Percentiles rank a stretch among this genome's conserved stretches.
Conservation (phyloP, 2,113 vertebrate species). For the Hylia prasina region DNA sequence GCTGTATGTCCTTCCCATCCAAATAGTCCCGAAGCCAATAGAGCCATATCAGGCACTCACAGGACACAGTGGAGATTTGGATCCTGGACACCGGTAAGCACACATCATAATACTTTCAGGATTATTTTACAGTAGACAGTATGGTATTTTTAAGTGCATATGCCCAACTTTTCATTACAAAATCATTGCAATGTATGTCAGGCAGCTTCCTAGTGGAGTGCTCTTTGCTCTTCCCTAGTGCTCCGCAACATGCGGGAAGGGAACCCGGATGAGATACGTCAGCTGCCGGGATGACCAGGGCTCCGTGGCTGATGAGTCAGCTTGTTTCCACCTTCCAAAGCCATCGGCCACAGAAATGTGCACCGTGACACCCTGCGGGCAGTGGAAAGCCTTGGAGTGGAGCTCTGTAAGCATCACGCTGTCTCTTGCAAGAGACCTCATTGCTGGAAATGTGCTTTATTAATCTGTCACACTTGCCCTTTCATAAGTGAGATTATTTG, state of each 20-base stretch:
- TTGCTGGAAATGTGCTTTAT: background rate
- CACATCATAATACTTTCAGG: background rate
- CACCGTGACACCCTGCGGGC: constrained; percentile 85
- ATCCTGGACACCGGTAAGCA: constrained; percentile 93
- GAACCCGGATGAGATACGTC: constrained; percentile 92
- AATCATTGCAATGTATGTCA: background rate
- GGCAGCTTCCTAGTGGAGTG: background rate
- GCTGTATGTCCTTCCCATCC: constrained; percentile 83
- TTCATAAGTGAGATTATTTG: background rate
- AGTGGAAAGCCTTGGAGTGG: constrained; percentile 96
- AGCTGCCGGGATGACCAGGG: constrained; percentile 96
- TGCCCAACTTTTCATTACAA: background rate
- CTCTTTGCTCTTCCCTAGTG: constrained; percentile 77
- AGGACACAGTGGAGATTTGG: constrained; percentile 98
- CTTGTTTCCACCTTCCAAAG: constrained; percentile 83
- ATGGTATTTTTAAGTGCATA: background rate
- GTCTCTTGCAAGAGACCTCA: background rate
- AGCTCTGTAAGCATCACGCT: constrained; percentile 78
- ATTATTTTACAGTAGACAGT: background rate
- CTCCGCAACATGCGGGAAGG: constrained; percentile 92
- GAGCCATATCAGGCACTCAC: constrained; percentile 66
- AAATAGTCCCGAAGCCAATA: constrained; percentile 77
- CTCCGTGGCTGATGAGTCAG: constrained; percentile 87
- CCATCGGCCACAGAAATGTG: constrained; percentile 87
- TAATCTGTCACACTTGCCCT: background rate